Percentiles rank a stretch among this genome's conserved stretches.
These are phyloP conservation scores for Spheniscus humboldti DNA, from an alignment of 2,797 vertebrate species.

Conservation along the genomic window DNA sequence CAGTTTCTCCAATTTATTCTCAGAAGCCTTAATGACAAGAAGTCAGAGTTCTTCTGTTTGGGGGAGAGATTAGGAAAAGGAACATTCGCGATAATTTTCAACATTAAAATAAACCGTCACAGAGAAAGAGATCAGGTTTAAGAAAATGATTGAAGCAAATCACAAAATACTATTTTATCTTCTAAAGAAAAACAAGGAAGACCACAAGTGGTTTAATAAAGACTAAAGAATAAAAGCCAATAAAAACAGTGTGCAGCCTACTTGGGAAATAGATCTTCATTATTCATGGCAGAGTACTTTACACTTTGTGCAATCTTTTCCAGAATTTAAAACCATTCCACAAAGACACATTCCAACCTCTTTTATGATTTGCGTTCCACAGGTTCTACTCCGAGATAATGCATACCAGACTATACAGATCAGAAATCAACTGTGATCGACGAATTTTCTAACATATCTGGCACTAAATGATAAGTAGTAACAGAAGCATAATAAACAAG, in stretches of 20 bases:
- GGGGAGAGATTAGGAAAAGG: background rate
- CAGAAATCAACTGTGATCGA: background rate
- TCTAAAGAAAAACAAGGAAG: background rate
- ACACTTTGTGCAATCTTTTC: background rate
- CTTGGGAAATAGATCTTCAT: slow-evolving; percentile 3
- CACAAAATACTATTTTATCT: background rate
- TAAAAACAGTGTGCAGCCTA: background rate
- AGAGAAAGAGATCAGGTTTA: background rate
- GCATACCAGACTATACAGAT: background rate
- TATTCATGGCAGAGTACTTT: background rate
- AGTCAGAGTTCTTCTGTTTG: slow-evolving; percentile 3
- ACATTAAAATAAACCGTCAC: background rate
- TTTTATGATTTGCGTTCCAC: slow-evolving; percentile 12
- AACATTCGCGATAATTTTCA: background rate
- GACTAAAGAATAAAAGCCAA: background rate
- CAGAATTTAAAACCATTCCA: slow-evolving; percentile 11
- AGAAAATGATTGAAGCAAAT: background rate
- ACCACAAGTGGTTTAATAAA: background rate
- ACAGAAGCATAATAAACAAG: background rate
- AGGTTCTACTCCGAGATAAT: slow-evolving; percentile 29
- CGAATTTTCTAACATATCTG: background rate
- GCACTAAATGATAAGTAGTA: background rate
- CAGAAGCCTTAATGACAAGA: slow-evolving; percentile 21
- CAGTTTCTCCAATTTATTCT: slow-evolving; percentile 34
- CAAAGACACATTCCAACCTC: slow-evolving; percentile 7